Base-by-base conservation (phyloP, 2,113 vertebrate species). In the Pheucticus melanocephalus region DNA sequence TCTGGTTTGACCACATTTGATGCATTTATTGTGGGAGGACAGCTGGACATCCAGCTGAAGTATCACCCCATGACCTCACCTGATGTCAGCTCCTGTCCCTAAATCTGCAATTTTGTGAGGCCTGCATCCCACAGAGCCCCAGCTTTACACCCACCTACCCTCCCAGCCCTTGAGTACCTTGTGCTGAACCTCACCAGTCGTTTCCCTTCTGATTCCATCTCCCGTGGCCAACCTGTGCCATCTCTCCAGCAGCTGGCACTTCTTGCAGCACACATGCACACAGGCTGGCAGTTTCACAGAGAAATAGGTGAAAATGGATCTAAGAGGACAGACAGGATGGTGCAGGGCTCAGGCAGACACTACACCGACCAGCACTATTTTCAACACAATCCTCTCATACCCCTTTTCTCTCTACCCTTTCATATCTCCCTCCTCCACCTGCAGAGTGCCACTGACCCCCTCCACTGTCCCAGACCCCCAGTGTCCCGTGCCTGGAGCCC, bases 401-500 rank as follows among this genome's bases (percentile, higher is more conserved):
- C 9, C 27, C 17, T 30, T 48, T 48, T 61, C 28, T 61, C 28
- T 63, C 51, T 17, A 25, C 8, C 7, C 21, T 18, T 40, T 45
- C 5, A 0, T 17, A 50, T 40, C 37, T 61, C 37, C 25, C 23
- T 64, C 13, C 35, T 54, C 21, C 2, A 23, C 33, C 33, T 66
- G 14, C 33, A 51, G 47, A 14, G 5, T 57, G 44, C 48, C 72
- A 63, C n/a, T 15, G 3, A 19, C 2, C 33, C 15, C 28, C 42
- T 63, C 37, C 33, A 17, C 12, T 3, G 4, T n/a, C 37, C 51
- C 22, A 9, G 48, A 75, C 17, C 18, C 31, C 6, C 63, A 57
- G 37, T 28, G 22, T 47, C 33, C 15, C 0, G 0, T 47, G 35
- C 33, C 6, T 5, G 21, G 61, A 57, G 15, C 8, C 61, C 31